phyloP scores from a whole-genome alignment of 2,113 vertebrate species.

The Orycteropus afer region DNA sequence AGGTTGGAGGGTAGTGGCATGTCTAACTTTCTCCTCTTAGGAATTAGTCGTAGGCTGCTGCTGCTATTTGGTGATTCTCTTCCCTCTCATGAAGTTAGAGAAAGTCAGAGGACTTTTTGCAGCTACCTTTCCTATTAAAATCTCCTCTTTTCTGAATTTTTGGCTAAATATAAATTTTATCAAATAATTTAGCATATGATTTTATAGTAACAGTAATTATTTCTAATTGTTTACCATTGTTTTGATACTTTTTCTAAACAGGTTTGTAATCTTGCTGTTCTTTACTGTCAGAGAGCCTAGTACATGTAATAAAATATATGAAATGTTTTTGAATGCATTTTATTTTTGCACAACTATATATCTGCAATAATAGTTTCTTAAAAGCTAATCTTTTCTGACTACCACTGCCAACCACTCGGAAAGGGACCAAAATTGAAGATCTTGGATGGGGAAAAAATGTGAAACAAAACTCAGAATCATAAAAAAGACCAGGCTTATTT shows the following conservation, averaged over 20 bases:
- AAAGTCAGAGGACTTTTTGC: too few relatives aligned
- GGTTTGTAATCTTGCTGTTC: not conserved
- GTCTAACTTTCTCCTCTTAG: too few relatives aligned
- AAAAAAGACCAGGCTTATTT: too few relatives aligned
- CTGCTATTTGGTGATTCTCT: too few relatives aligned
- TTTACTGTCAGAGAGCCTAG: not conserved
- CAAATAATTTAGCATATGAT: not conserved
- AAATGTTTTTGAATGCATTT: not conserved
- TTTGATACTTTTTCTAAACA: not conserved
- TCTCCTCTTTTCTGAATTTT: not conserved
- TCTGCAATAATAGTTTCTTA: not conserved
- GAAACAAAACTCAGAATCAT: too few relatives aligned
- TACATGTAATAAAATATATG: constrained; percentile 3
- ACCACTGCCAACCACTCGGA: too few relatives aligned
- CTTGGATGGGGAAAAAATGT: too few relatives aligned
- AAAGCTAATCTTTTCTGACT: not conserved
- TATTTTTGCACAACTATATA: not conserved
- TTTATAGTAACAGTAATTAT: not conserved
- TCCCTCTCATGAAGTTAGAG: too few relatives aligned
- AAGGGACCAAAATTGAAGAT: too few relatives aligned
- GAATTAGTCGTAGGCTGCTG: too few relatives aligned
- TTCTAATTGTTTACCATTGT: not conserved
- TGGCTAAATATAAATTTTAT: not conserved
- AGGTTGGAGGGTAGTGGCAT: too few relatives aligned
- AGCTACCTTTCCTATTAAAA: not conserved